Conservation (phyloP, 2,113 vertebrate genomes). For the Tetrao urogallus region DNA sequence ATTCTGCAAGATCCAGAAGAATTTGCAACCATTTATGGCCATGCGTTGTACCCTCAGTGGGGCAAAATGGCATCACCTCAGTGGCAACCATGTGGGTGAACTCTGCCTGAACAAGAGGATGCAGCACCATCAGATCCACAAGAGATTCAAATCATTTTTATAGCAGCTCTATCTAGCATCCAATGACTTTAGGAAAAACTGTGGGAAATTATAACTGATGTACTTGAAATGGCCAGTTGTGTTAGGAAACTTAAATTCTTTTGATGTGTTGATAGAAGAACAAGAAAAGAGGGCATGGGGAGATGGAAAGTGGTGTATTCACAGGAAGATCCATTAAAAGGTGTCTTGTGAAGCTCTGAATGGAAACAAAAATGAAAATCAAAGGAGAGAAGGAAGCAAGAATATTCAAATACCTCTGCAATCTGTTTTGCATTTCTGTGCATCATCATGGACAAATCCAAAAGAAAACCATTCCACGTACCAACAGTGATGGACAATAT, state of each 20-base stretch:
- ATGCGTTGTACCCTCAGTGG: neutral
- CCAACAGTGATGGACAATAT: neutral
- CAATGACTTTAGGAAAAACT: neutral
- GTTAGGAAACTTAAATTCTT: neutral
- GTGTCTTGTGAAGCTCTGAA: neutral
- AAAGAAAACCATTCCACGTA: neutral
- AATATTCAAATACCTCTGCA: neutral
- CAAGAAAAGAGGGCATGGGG: neutral
- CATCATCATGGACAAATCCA: neutral
- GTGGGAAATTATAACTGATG: accelerated
- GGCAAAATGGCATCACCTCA: neutral
- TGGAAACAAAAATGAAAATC: neutral
- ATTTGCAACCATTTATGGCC: neutral
- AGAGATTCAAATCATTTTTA: neutral
- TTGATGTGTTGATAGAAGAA: neutral
- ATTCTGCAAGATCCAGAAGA: neutral
- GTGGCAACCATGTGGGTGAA: neutral
- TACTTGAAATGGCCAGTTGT: neutral
- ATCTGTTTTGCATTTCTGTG: neutral
- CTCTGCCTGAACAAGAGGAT: neutral
- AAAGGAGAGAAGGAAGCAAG: neutral
- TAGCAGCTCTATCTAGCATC: neutral
- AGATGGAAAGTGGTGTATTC: neutral
- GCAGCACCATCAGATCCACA: neutral
- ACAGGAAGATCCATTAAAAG: neutral